Evolutionary conservation across 2,888 invertebrate genomes (phyloP).

Genomic region (Corbicula japonica): DNA sequence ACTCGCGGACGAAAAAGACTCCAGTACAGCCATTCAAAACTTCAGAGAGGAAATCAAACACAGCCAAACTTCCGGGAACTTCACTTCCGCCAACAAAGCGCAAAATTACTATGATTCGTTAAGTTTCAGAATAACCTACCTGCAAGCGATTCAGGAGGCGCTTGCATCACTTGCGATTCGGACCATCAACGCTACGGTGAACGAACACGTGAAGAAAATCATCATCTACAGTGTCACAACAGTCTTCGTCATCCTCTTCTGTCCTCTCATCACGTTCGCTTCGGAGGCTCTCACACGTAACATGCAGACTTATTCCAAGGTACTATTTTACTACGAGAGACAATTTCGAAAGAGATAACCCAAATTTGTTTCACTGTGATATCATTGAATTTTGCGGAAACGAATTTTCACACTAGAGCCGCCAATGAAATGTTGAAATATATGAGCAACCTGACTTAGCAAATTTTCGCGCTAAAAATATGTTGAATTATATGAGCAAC

Average conservation of each 20-base stretch:
- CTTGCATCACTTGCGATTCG: constrained; percentile 63
- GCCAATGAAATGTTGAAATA: no score
- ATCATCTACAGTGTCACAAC: constrained; percentile 54
- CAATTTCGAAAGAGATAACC: no score
- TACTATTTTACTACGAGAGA: no score
- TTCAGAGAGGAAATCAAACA: constrained; percentile 86
- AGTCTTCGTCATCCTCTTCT: constrained; percentile 57
- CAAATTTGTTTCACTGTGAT: no score
- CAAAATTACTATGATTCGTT: constrained; percentile 94
- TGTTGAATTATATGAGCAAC: no score
- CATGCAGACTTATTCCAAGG: constrained; percentile 75
- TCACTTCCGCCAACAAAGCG: constrained; percentile 90
- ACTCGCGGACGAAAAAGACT: constrained; percentile 20
- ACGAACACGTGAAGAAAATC: constrained; percentile 86
- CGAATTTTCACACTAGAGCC: no score
- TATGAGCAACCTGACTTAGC: no score
- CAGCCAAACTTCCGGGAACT: constrained; percentile 30
- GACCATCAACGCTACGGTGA: constrained; percentile 62
- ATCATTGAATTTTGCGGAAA: no score
- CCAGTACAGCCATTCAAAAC: constrained; percentile 82
- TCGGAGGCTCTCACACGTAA: constrained; percentile 65
- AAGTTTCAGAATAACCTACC: constrained; percentile 92
- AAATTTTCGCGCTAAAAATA: no score
- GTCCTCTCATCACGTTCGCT: constrained; percentile 63
- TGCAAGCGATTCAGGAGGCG: constrained; percentile 91